Conservation (phyloP, 2,888 invertebrate species). For the Tetanocera ferruginea region DNA sequence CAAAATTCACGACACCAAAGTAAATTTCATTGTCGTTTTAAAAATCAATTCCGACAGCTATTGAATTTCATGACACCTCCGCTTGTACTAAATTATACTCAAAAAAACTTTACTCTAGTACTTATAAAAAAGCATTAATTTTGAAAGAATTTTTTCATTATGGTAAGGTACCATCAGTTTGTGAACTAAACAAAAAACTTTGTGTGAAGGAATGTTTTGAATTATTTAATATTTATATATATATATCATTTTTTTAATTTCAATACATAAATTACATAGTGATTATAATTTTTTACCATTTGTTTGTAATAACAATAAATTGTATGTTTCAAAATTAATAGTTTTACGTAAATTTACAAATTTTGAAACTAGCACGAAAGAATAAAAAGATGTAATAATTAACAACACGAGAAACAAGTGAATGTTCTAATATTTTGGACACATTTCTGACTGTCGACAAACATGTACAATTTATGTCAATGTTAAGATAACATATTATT, state of each 20-base stretch:
- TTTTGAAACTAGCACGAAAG: background rate
- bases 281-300: background rate
- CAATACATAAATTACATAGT: slow-evolving; percentile 8
- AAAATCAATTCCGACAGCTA: background rate
- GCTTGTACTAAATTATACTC: too few species aligned
- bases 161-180: too few species aligned
- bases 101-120: too few species aligned
- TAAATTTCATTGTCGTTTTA: background rate
- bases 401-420: background rate
- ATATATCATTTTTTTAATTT: slow-evolving; percentile 4
- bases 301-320: background rate
- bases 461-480: background rate
- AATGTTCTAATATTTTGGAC: background rate
- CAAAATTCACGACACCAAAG: background rate
- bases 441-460: background rate
- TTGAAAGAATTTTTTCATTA: too few species aligned
- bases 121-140: too few species aligned
- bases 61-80: too few species aligned
- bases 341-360: background rate
- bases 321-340: background rate
- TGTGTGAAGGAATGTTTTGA: slow-evolving; percentile 56
- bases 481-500: background rate
- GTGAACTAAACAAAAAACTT: background rate
- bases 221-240: slow-evolving; percentile 53
- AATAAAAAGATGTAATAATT: background rate